phyloP scores from a whole-genome alignment of 2,797 vertebrate genomes.

The Chloroceryle amazona region DNA sequence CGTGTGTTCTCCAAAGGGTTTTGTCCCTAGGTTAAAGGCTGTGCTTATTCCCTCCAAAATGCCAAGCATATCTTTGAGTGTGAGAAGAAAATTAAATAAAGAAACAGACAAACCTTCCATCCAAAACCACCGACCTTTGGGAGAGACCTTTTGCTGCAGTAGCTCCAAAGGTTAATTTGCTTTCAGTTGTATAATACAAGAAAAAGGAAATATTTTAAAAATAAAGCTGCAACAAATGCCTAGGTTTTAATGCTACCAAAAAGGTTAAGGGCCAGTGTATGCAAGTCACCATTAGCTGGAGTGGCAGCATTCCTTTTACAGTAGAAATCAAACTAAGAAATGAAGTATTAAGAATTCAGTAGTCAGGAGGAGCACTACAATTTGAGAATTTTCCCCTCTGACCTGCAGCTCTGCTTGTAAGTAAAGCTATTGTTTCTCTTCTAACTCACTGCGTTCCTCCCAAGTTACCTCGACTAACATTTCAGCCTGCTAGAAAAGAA shows the following conservation, averaged over 20 bases:
- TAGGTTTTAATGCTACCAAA: neutral
- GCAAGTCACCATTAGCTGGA: neutral
- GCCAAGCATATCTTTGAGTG: slow-evolving; percentile 44
- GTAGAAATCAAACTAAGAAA: slow-evolving; percentile 20
- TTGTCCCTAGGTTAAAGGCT: slow-evolving; percentile 40
- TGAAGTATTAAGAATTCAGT: neutral
- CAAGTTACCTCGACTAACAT: neutral
- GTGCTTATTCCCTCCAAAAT: slow-evolving; percentile 36
- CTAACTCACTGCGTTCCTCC: slow-evolving; percentile 42
- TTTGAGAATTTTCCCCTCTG: slow-evolving; percentile 46
- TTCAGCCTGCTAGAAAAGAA: neutral
- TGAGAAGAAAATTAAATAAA: slow-evolving; percentile 64
- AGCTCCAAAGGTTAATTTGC: neutral
- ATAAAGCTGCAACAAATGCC: neutral
- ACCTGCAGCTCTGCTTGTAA: slow-evolving; percentile 20
- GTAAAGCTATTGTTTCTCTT: slow-evolving; percentile 43
- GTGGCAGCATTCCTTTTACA: neutral
- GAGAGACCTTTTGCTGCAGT: neutral
- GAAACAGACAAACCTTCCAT: slow-evolving; percentile 47
- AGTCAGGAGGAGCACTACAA: neutral
- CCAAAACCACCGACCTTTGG: neutral
- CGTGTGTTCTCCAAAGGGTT: neutral
- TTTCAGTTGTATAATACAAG: neutral
- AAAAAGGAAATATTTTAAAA: neutral
- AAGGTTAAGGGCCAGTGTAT: neutral